These are phyloP conservation scores for Thumatha senex DNA, from an alignment of 2,888 invertebrate genomes.

Conservation along the genomic window DNA sequence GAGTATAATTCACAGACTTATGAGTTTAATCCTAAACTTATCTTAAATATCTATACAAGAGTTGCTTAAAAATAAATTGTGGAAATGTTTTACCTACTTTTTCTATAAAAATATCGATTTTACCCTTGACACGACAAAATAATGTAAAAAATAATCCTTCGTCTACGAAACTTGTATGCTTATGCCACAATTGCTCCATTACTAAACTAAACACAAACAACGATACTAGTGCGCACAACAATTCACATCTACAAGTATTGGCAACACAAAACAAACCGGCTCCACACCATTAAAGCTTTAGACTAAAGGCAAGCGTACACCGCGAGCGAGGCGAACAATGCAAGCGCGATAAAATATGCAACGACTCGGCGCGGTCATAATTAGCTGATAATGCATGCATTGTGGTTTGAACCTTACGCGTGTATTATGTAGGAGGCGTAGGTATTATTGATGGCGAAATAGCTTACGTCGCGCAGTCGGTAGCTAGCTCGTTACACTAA, in stretches of 20 bases:
- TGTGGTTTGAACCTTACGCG: constrained; percentile 32
- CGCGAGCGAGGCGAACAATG: constrained; percentile 42
- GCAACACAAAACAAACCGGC: constrained; percentile 28
- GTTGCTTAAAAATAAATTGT: no score
- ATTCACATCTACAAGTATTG: constrained; percentile 22
- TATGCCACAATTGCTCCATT: constrained; percentile 11
- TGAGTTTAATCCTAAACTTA: no score
- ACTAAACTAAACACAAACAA: constrained; percentile 20
- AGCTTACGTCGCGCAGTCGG: neutral
- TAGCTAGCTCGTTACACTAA: neutral
- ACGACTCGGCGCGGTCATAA: constrained; percentile 50
- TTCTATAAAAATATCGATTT: no score
- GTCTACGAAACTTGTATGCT: neutral
- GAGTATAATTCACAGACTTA: no score
- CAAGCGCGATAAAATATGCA: constrained; percentile 52
- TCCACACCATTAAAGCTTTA: constrained; percentile 26
- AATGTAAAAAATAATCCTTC: neutral
- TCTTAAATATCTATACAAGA: no score
- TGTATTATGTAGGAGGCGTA: neutral
- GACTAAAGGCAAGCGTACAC: constrained; percentile 41
- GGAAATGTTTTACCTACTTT: no score
- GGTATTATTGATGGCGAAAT: neutral
- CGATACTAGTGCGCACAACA: constrained; percentile 8
- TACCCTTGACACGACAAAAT: no score
- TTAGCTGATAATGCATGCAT: constrained; percentile 51